Conservation (phyloP, 2,888 invertebrate genomes). For the Tinea trinotella region DNA sequence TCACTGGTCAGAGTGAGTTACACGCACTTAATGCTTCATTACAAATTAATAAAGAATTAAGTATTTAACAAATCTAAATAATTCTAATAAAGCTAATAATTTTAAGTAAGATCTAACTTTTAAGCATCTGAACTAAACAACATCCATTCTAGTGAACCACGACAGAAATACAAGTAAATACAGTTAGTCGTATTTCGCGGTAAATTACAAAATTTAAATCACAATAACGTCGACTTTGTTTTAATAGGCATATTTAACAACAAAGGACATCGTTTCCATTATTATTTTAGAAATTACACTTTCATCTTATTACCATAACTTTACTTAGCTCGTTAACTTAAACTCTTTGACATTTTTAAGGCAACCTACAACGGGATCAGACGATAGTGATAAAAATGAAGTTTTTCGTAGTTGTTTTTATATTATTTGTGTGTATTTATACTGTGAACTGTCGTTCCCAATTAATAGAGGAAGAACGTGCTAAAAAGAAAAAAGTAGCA, state of each 20-base stretch:
- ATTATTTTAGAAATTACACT: constrained; percentile 9
- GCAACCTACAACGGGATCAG: background rate
- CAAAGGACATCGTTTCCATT: background rate
- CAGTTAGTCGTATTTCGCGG: constrained; percentile 1
- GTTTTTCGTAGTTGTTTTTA: constrained; percentile 34
- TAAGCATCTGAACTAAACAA: too few species aligned
- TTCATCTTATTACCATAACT: constrained; percentile 17
- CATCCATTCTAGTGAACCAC: too few species aligned
- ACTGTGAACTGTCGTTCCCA: constrained; percentile 43
- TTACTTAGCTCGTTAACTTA: background rate
- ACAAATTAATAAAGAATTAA: too few species aligned
- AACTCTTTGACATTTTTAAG: background rate
- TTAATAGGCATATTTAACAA: constrained; percentile 2
- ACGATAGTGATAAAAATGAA: constrained; percentile 32
- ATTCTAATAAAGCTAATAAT: too few species aligned
- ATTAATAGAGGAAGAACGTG: constrained; percentile 44
- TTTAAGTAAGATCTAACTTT: too few species aligned
- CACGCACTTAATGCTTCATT: too few species aligned
- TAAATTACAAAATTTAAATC: constrained; percentile 6
- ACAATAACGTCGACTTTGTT: background rate
- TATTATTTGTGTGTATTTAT: constrained; percentile 45
- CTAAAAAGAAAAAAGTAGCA: constrained; percentile 45
- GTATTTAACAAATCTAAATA: too few species aligned
- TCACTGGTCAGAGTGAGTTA: too few species aligned
- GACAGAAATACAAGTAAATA: too few species aligned